Conservation (phyloP, 2,113 vertebrate species). For the Cryptomyrus ogoouensis region DNA sequence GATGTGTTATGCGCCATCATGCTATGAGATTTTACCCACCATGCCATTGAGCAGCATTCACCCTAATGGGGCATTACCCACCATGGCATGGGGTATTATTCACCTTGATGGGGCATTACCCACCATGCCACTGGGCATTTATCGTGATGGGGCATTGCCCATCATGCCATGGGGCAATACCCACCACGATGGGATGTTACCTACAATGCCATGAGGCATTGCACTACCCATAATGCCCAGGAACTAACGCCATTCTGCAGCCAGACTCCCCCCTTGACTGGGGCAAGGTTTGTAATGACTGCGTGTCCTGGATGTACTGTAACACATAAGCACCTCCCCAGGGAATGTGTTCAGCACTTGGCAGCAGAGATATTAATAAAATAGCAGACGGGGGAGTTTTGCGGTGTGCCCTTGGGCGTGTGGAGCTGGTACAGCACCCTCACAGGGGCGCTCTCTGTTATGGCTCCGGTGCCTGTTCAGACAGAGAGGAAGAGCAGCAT, state of each 20-base stretch:
- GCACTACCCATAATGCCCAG: neutral
- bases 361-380: slow-evolving; percentile 10
- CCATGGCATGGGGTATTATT: neutral
- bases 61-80: neutral
- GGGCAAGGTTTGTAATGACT: slow-evolving; percentile 2
- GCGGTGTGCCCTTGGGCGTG: neutral
- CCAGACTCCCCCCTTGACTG: neutral
- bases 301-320: neutral
- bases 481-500: neutral
- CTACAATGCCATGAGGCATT: neutral
- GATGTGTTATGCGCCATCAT: neutral
- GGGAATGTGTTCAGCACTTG: slow-evolving; percentile 9
- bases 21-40: neutral
- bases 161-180: neutral
- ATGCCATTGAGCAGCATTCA: neutral
- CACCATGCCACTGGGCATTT: neutral
- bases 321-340: neutral
- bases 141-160: neutral
- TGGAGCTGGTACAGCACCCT: neutral
- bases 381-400: neutral
- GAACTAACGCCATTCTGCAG: neutral
- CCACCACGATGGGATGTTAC: neutral
- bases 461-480: neutral
- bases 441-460: neutral
- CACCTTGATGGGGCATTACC: neutral